Evolutionary conservation across 2,888 invertebrate genomes (phyloP).

Genomic region (Leucophora obtusa): DNA sequence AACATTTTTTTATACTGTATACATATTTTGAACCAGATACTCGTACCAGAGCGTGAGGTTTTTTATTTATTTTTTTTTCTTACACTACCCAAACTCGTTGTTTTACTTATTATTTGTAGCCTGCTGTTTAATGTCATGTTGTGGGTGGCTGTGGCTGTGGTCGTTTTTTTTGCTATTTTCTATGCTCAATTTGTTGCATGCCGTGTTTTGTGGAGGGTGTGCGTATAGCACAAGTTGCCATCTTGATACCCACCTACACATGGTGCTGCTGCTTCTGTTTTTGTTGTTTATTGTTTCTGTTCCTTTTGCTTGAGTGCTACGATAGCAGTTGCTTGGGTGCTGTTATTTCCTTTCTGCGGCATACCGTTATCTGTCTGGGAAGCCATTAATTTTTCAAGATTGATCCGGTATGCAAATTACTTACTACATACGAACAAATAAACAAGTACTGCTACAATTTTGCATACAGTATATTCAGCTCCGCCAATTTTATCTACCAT

Average conservation of each 20-base stretch:
- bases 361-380: conserved; percentile 75
- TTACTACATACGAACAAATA: conserved; percentile 51
- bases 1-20: no score
- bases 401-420: conserved; percentile 77
- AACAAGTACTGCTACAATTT: conserved; percentile 11
- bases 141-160: conserved; percentile 21
- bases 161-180: conserved; percentile 21
- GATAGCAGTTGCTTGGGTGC: conserved; percentile 31
- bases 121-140: conserved; percentile 45
- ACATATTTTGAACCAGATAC: background rate
- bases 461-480: conserved; percentile 2
- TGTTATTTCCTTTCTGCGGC: conserved; percentile 66
- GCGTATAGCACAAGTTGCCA: conserved; percentile 4
- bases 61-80: conserved; percentile 8
- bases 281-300: conserved; percentile 13
- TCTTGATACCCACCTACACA: conserved; percentile 29
- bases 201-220: conserved; percentile 27
- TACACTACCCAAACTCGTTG: background rate
- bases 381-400: conserved; percentile 77
- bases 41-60: background rate
- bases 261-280: conserved; percentile 29
- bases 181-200: conserved; percentile 42
- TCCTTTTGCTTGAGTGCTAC: conserved; percentile 20
- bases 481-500: conserved; percentile 3
- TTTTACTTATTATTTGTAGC: background rate